Base-by-base conservation (phyloP, 2,888 invertebrate genomes). In the Ernsta delagoae region DNA sequence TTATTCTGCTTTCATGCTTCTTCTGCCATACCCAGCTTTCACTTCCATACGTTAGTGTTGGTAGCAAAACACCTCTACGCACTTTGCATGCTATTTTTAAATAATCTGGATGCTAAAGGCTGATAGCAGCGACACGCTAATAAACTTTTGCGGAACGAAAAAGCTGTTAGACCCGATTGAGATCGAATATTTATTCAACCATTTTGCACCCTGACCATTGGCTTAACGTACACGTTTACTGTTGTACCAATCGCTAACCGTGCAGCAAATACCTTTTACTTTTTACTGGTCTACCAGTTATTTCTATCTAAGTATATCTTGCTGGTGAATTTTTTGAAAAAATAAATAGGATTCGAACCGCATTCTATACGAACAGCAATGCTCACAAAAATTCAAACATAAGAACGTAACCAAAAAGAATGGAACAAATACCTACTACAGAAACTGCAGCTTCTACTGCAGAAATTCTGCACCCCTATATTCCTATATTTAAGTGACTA, bases 131-230 rank as follows among this genome's bases (percentile, higher is more conserved):
- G 8, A 16, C 16, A 16, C 8, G 5, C 12, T 48, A 48, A 24
- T 9, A 24, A 53, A 53, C 24, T 53, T 53, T 53, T 24, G 1
- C 53, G 24, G 9, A 53, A 2, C 53, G 24, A 50, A 50, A 53
- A 53, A 24, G 8, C 53, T 24, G 53, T 53, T 53, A 24, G 53
- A 24, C 24, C 11, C 41, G 59, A 59, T 59, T 43, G 59, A 43
- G 43, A 36, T 16, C 41, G 59, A 41, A 59, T 59, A 59, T 59
- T 59, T 59, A 59, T 59, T 24, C 59, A 59, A 43, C 24, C 59
- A 59, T 24, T 59, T 59, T 59, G 43, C 59, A 39, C 24, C 24
- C 24, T 16, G 59, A 24, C 43, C 39, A 59, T 43, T 31, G 59
- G 43, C 43, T 16, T 43, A 9, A 24, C 41, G 24, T 43, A 12